Conservation (phyloP, 2,113 vertebrate genomes). For the Coreoperca whiteheadi region DNA sequence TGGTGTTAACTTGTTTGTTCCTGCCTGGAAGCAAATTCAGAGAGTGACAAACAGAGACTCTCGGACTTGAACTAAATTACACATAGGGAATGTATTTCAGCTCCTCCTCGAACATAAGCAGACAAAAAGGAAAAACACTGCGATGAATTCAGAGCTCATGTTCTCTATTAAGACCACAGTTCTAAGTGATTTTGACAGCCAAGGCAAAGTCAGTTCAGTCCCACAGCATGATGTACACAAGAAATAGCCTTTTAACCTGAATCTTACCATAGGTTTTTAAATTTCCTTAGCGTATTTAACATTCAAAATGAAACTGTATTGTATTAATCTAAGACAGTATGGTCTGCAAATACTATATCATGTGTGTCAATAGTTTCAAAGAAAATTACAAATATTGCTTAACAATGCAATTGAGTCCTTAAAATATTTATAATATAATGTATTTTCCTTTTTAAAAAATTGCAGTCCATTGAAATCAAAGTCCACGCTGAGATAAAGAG, state of each 20-base stretch:
- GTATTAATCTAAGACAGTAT: background rate
- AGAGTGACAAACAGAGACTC: conserved; percentile 40
- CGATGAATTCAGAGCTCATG: conserved; percentile 4
- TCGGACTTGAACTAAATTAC: conserved; percentile 44
- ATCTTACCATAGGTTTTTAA: conserved; percentile 52
- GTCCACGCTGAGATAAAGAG: conserved; percentile 19
- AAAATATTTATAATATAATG: background rate
- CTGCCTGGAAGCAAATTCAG: conserved; percentile 45
- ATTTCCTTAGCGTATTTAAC: conserved; percentile 31
- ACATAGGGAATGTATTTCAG: conserved; percentile 34
- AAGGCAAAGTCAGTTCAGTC: conserved; percentile 35
- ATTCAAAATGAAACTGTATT: conserved; percentile 5
- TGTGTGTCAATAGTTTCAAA: background rate
- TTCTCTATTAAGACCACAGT: conserved; percentile 16
- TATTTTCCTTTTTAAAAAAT: conserved; percentile 7
- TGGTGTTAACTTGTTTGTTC: conserved; percentile 52
- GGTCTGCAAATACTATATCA: background rate
- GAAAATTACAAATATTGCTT: background rate
- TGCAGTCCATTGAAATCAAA: conserved; percentile 3
- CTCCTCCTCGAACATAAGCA: conserved; percentile 17
- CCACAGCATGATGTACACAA: conserved; percentile 27
- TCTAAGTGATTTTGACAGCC: conserved; percentile 44
- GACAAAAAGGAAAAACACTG: conserved; percentile 24
- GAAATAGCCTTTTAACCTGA: conserved; percentile 17
- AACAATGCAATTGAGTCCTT: background rate